Evolutionary conservation across 92 coral and sea anemone species (phyloP).

Genomic region (Montipora capitata): DNA sequence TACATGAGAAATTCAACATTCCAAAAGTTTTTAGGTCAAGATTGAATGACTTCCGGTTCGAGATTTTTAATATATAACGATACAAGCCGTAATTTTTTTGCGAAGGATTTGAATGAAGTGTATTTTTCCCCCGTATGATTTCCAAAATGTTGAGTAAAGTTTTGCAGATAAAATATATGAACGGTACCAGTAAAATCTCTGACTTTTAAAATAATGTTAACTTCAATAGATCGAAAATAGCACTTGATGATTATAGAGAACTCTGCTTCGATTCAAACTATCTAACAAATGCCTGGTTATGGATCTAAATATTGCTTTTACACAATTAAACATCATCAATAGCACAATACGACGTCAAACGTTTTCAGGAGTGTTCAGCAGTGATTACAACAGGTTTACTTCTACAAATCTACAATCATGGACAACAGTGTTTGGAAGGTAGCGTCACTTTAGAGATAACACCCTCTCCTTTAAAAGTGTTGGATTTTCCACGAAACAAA

Average conservation of each 20-base stretch:
- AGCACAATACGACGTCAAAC: not conserved
- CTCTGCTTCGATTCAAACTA: too few species aligned
- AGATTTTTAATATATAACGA: too few species aligned
- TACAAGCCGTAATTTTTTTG: not conserved
- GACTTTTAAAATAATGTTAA: too few species aligned
- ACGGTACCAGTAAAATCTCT: not conserved
- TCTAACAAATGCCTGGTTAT: too few species aligned
- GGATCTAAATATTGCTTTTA: not conserved
- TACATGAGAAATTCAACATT: conserved; percentile 3
- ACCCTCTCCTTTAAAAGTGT: too few species aligned
- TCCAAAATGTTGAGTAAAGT: too few species aligned
- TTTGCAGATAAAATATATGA: not conserved
- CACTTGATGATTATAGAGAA: too few species aligned
- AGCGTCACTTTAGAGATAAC: not conserved
- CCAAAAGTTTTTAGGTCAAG: not conserved
- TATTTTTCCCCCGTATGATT: too few species aligned
- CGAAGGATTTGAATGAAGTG: not conserved
- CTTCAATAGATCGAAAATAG: too few species aligned
- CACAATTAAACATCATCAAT: not conserved
- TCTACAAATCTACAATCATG: not conserved
- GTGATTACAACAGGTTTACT: not conserved
- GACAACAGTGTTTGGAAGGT: too few species aligned
- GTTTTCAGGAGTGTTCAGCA: too few species aligned
- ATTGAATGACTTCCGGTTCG: not conserved
- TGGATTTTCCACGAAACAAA: too few species aligned